Evolutionary conservation across 2,113 vertebrate genomes (phyloP), one percentile per base, ranked within the genome.

Genomic region (Hucho hucho): DNA sequence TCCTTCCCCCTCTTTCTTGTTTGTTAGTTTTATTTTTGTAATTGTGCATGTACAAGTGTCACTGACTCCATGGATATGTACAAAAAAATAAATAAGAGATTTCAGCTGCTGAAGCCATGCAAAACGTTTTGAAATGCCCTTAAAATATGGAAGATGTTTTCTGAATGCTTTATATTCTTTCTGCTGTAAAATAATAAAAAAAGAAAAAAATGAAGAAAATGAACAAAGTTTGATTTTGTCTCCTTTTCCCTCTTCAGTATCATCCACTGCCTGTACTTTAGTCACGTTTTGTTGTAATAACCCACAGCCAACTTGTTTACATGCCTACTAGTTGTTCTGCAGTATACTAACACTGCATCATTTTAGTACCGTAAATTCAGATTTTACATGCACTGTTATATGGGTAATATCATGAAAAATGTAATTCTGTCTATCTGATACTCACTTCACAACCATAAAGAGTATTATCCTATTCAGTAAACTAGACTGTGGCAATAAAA

Each of bases 141-240:
- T 97, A 98, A 98, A 99, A 96, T 97, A 98, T 97, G 96, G 95
- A 98, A 98, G 95, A 98, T 98, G 98, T 99, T 99, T 99, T 99
- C 97, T 99, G 98, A 98, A 99, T 99, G 98, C 98, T 99, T 99
- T 99, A 97, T 98, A 99, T 99, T 98, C 97, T 98, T 98, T 98
- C 97, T 99, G 98, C 98, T 99, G 98, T 99, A 99, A 98, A 99
- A 98, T 99, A 99, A 94, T 94, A 93, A 93, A 98, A 99, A 96
- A 95, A 90, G 43, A 89, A 90, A 91, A 94, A 93, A 93, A 92
- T 92, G 89, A 95, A 96, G 93, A 96, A 98, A 93, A 96, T 94
- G 70, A 84, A 78, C 68, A 73, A 74, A 63, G 64, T 72, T 82
- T 87, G 77, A 73, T 69, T 79, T 32, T 32, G 32, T 69, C 67